Percentiles rank a stretch among this genome's conserved stretches.
Conservation (phyloP, 2,113 vertebrate genomes). For the Hydropotes inermis region DNA sequence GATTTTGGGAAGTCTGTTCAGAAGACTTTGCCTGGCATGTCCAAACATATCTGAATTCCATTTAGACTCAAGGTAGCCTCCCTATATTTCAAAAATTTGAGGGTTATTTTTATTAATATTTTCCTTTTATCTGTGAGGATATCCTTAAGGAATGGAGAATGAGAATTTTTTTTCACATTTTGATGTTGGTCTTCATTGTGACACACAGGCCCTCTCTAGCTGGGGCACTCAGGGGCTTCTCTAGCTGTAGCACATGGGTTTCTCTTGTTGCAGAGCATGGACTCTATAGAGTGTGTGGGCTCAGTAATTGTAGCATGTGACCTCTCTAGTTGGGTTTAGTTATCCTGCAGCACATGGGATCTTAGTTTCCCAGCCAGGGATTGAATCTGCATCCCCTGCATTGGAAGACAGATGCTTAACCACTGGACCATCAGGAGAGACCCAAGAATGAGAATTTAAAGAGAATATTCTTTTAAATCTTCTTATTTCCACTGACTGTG, state of each 20-base stretch:
- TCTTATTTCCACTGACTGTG: neutral
- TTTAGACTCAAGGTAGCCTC: neutral
- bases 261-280: neutral
- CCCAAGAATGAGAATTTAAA: neutral
- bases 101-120: conserved; percentile 1
- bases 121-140: neutral
- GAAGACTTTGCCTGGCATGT: neutral
- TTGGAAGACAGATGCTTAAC: neutral
- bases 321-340: neutral
- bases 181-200: neutral
- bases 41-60: neutral
- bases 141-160: neutral
- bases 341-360: neutral
- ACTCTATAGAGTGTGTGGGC: neutral
- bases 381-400: neutral
- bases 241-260: neutral
- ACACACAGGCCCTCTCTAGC: neutral
- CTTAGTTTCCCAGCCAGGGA: neutral
- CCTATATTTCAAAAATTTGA: neutral
- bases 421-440: neutral
- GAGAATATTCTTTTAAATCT: neutral
- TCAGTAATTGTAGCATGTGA: neutral
- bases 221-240: neutral
- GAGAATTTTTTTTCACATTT: neutral
- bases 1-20: neutral